Conservation (phyloP, 2,888 invertebrate genomes). For the Notodonta ziczac region DNA sequence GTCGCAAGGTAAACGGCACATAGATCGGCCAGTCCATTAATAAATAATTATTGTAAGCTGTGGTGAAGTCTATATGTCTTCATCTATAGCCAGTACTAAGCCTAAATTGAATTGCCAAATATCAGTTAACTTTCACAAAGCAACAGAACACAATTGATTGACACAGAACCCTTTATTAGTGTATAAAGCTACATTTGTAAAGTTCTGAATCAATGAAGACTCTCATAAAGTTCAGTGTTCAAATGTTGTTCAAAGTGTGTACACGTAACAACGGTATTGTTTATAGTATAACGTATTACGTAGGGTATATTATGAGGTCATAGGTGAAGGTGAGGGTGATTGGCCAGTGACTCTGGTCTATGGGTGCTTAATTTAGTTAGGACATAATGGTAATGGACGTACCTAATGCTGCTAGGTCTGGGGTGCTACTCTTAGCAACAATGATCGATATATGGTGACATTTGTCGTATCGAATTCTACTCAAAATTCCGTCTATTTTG, state of each 20-base stretch:
- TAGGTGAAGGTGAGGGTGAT: background rate
- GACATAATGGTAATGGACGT: no score
- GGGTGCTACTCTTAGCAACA: no score
- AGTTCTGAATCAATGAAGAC: background rate
- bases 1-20: no score
- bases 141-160: background rate
- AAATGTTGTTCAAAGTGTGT: background rate
- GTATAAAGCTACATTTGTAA: background rate
- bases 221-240: background rate
- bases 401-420: no score
- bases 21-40: no score
- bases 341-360: no score
- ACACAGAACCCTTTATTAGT: background rate
- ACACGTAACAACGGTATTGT: background rate
- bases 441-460: no score
- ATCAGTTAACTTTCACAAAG: background rate
- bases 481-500: no score
- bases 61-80: no score
- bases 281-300: background rate
- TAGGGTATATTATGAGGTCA: background rate
- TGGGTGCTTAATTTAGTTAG: background rate
- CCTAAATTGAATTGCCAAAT: slow-evolving; percentile 35
- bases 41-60: no score
- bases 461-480: no score
- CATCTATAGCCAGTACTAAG: slow-evolving; percentile 13